These are phyloP conservation scores for Hypotaenidia okinawae DNA, from an alignment of 2,797 vertebrate species.

Conservation along the genomic window DNA sequence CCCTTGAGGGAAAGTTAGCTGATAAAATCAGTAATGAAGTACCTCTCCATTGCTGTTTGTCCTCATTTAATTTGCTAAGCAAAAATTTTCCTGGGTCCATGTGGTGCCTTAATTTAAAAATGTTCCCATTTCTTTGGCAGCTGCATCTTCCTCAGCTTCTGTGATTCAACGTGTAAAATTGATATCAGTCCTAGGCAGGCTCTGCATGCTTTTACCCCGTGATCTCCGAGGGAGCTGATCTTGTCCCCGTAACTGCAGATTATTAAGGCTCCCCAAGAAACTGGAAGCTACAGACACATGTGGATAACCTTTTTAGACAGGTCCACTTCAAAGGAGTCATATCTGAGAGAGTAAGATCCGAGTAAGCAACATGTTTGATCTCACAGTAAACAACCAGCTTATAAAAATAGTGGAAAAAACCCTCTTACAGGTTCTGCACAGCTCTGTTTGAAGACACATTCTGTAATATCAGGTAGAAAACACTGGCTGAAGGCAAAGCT, in stretches of 20 bases:
- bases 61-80: conserved; percentile 8
- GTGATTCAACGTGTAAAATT: background rate
- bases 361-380: background rate
- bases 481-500: background rate
- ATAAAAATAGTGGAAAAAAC: background rate
- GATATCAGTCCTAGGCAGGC: conserved; percentile 23
- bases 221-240: background rate
- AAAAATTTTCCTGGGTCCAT: background rate
- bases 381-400: background rate
- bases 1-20: background rate
- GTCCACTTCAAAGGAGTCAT: background rate
- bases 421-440: background rate
- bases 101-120: conserved; percentile 35
- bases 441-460: background rate
- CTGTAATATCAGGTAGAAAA: background rate
- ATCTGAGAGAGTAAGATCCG: background rate
- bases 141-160: conserved; percentile 3
- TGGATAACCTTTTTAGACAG: background rate
- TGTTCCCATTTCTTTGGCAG: conserved; percentile 23
- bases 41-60: background rate
- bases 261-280: background rate
- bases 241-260: background rate
- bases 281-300: background rate
- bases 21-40: conserved; percentile 10
- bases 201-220: background rate